A percentile compares a stretch with the other conserved stretches of the same genome.
Evolutionary conservation across 1,140 invertebrate species (phyloP).

Genomic region (Lordiphosa collinella): DNA sequence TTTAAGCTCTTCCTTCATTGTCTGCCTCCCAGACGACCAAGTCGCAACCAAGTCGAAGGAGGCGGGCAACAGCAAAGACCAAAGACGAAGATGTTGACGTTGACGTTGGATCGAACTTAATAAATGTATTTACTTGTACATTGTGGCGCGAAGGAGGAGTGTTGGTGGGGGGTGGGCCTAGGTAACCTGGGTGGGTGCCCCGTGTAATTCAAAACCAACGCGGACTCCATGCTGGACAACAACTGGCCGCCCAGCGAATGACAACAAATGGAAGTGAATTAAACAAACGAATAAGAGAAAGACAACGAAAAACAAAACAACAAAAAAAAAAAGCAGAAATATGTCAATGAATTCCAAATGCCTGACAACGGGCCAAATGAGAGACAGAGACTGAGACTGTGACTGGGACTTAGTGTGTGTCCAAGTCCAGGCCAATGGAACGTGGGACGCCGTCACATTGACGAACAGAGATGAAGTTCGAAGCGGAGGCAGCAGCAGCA

Average conservation of each 20-base stretch:
- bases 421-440: constrained; percentile 31
- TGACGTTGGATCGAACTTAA: constrained; percentile 71
- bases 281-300: constrained; percentile 21
- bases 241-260: constrained; percentile 12
- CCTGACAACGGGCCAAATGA: constrained; percentile 32
- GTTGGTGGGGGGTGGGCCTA: neutral
- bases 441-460: constrained; percentile 73
- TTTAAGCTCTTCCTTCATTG: constrained; percentile 76
- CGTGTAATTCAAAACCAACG: constrained; percentile 64
- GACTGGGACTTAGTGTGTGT: constrained; percentile 50
- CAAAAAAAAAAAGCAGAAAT: constrained; percentile 64
- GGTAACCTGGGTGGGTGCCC: constrained; percentile 34
- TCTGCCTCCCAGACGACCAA: constrained; percentile 53
- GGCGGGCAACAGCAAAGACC: neutral
- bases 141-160: constrained; percentile 3
- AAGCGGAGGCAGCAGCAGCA: neutral
- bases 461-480: constrained; percentile 48
- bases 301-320: constrained; percentile 15
- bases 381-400: neutral
- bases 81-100: constrained; percentile 40
- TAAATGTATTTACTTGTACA: constrained; percentile 71
- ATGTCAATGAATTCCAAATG: constrained; percentile 75
- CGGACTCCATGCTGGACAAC: constrained; percentile 3
- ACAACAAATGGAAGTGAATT: constrained; percentile 52
- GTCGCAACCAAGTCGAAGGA: constrained; percentile 5